These are phyloP conservation scores for Callinectes sapidus DNA, from an alignment of 2,888 invertebrate genomes.

Conservation along the genomic window DNA sequence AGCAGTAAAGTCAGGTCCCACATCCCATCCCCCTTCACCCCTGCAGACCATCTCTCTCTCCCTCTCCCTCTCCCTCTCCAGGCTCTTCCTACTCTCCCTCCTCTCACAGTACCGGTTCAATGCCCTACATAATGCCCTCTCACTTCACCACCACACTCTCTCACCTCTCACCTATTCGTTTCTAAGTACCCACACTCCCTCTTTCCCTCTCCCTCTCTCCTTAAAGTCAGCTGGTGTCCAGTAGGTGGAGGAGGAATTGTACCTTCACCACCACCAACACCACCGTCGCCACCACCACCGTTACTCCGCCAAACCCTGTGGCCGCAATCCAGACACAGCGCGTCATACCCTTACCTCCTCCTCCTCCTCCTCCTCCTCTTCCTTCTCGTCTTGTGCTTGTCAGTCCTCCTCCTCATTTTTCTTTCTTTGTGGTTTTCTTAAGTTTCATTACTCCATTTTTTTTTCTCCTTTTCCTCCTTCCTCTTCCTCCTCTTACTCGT, in stretches of 20 bases:
- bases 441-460: background rate
- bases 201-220: slow-evolving; percentile 9
- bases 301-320: background rate
- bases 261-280: background rate
- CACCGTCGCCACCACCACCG: background rate
- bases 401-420: background rate
- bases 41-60: background rate
- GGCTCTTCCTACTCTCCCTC: background rate
- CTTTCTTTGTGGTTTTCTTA: background rate
- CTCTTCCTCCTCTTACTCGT: background rate
- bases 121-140: background rate
- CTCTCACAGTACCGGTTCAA: background rate
- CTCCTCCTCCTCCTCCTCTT: slow-evolving; percentile 35
- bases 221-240: background rate
- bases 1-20: background rate
- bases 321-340: background rate
- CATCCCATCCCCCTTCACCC: no score
- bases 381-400: background rate
- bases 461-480: background rate
- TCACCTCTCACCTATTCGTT: background rate
- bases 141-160: background rate
- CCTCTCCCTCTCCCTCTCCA: background rate
- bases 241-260: background rate
- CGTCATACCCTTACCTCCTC: slow-evolving; percentile 13
- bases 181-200: background rate